These are phyloP conservation scores for Lamprologus lemairii DNA, from an alignment of 2,113 vertebrate species.

Conservation along the genomic window DNA sequence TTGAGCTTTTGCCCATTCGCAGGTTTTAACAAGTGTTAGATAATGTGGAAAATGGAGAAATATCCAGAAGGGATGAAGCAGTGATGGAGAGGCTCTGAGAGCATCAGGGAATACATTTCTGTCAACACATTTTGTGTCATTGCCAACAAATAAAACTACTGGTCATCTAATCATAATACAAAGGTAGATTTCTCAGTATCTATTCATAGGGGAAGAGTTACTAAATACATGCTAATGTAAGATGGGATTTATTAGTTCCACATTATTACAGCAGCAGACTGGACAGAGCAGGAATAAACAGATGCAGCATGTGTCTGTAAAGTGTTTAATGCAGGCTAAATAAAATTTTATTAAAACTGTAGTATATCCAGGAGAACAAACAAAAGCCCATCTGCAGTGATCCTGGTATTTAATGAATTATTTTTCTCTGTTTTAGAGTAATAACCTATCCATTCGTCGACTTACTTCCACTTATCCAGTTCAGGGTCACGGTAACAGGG, in stretches of 20 bases:
- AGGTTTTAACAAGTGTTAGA: neutral
- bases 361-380: neutral
- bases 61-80: neutral
- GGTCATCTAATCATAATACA: conserved; percentile 26
- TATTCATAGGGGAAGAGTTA: neutral
- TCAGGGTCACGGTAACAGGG: neutral
- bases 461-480: neutral
- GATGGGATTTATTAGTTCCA: neutral
- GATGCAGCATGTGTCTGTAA: neutral
- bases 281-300: neutral
- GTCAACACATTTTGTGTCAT: conserved; percentile 31
- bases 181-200: neutral
- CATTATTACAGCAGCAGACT: neutral
- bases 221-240: neutral
- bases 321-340: neutral
- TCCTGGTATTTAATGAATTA: neutral
- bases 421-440: neutral
- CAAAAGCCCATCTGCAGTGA: neutral
- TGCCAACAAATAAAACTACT: conserved; percentile 19
- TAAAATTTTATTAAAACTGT: neutral
- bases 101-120: neutral
- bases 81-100: neutral
- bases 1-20: neutral
- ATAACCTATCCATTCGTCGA: neutral
- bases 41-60: neutral